Evolutionary conservation across 2,797 vertebrate genomes (phyloP).

Genomic region (Gastrophryne carolinensis): DNA sequence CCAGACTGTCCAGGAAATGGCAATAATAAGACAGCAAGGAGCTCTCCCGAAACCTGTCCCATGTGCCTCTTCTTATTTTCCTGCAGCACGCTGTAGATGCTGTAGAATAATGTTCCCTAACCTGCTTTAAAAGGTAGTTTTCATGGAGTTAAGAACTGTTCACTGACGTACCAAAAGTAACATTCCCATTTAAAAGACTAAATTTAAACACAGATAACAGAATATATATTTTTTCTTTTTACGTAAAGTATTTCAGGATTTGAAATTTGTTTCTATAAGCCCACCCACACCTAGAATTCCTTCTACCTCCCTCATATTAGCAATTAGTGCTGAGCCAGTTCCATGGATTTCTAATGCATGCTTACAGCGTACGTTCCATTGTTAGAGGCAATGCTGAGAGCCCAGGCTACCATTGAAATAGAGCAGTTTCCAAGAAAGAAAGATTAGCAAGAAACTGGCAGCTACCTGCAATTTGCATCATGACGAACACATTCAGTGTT

Average conservation of each 20-base stretch:
- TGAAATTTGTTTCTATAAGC: background rate
- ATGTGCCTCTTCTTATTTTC: too few relatives aligned
- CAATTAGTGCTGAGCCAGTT: conserved; percentile 29
- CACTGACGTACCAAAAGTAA: too few relatives aligned
- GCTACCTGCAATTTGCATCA: conserved; percentile 32
- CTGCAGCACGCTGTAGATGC: too few relatives aligned
- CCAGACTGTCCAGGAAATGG: too few relatives aligned
- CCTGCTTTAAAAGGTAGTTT: too few relatives aligned
- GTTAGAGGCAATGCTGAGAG: conserved; percentile 13
- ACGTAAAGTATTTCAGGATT: background rate
- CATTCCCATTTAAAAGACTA: too few relatives aligned
- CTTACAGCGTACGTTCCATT: conserved; percentile 6
- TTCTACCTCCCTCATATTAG: conserved; percentile 12
- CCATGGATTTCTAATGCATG: conserved; percentile 21
- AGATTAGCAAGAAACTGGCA: conserved; percentile 4
- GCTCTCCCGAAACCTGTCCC: too few relatives aligned
- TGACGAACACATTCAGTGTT: conserved; percentile 30
- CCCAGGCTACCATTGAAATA: conserved; percentile 27
- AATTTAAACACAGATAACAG: too few relatives aligned
- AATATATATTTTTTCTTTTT: too few relatives aligned
- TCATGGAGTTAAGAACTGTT: too few relatives aligned
- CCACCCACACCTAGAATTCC: conserved; percentile 9
- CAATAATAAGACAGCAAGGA: too few relatives aligned
- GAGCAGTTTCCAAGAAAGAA: conserved; percentile 29
- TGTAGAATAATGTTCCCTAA: too few relatives aligned